These are phyloP conservation scores for Prionailurus bengalensis DNA, from an alignment of 2,113 vertebrate species.

Conservation along the genomic window DNA sequence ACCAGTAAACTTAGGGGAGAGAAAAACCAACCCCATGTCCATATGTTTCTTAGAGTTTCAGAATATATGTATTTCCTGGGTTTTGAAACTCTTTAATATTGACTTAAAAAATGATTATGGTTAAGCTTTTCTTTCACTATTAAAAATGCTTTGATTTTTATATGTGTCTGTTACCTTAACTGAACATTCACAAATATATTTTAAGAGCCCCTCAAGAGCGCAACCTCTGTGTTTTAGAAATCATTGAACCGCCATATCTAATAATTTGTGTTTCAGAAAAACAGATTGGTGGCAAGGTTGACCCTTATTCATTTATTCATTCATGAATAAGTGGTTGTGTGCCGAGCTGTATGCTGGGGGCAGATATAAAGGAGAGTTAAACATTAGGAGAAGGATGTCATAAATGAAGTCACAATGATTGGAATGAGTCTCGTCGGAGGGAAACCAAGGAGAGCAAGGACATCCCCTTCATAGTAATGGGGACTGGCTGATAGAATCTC, in stretches of 20 bases:
- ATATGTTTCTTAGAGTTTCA: not conserved
- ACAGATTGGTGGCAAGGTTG: not conserved
- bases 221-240: not conserved
- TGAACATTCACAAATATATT: not conserved
- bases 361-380: constrained; percentile 25
- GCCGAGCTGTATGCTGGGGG: not conserved
- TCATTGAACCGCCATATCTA: not conserved
- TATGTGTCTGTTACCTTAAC: not conserved
- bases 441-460: constrained; percentile 17
- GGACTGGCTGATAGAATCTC: constrained; percentile 19
- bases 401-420: not conserved
- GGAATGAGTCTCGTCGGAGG: constrained; percentile 21
- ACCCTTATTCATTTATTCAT: not conserved
- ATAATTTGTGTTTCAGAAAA: constrained; percentile 37
- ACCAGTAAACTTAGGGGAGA: not conserved
- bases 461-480: constrained; percentile 11
- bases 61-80: not conserved
- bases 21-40: not conserved
- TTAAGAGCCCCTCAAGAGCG: not conserved
- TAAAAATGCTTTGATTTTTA: constrained; percentile 20
- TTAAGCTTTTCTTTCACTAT: not conserved
- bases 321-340: not conserved
- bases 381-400: not conserved
- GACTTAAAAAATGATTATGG: constrained; percentile 1
- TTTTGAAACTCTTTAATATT: constrained; percentile 42